Percentiles rank a stretch among this genome's conserved stretches.
These are phyloP conservation scores for Smutsia gigantea DNA, from an alignment of 2,797 vertebrate genomes.

Conservation along the genomic window DNA sequence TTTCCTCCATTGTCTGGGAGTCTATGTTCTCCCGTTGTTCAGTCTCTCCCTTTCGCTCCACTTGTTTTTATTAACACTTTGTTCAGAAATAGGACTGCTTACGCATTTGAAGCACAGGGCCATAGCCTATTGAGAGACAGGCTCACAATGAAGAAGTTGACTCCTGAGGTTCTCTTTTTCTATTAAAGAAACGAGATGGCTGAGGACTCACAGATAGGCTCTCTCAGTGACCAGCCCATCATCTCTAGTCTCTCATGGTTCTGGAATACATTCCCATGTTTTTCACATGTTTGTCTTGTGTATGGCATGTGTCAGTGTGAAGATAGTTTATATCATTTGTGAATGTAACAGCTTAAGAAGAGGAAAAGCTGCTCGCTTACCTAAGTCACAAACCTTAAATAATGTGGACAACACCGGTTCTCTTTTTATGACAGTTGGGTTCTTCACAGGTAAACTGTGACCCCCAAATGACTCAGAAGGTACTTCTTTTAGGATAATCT, in stretches of 20 bases:
- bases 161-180: slow-evolving; percentile 15
- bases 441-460: background rate
- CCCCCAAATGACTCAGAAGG: background rate
- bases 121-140: background rate
- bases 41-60: background rate
- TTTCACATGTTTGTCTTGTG: background rate
- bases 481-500: background rate
- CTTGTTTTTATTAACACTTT: background rate
- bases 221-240: background rate
- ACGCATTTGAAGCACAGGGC: background rate
- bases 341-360: background rate
- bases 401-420: no score
- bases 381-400: background rate
- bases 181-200: background rate
- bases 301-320: background rate
- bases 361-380: background rate
- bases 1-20: background rate
- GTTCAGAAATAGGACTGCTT: background rate
- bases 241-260: background rate
- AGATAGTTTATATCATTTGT: background rate
- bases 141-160: slow-evolving; percentile 26
- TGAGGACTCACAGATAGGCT: background rate
- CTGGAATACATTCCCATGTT: background rate
- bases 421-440: background rate
- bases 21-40: background rate